These are phyloP conservation scores for Limnephilus lunatus DNA, from an alignment of 2,888 invertebrate genomes.

Conservation along the genomic window DNA sequence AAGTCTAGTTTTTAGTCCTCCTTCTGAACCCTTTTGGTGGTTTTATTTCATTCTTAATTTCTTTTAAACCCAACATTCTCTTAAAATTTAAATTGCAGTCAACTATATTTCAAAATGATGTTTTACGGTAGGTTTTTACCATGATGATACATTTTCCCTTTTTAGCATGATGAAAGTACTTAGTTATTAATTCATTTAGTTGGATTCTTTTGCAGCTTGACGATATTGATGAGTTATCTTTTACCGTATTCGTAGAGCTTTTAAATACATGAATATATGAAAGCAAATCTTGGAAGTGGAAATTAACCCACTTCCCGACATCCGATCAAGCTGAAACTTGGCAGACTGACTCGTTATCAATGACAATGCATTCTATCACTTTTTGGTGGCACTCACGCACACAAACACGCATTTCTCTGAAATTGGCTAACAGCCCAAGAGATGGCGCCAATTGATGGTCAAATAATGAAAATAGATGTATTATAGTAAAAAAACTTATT, in stretches of 20 bases:
- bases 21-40: background rate
- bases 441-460: no score
- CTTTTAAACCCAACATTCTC: background rate
- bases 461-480: no score
- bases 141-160: background rate
- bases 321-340: no score
- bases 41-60: background rate
- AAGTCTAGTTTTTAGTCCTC: constrained; percentile 11
- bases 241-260: background rate
- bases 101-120: background rate
- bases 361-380: no score
- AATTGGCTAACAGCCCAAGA: no score
- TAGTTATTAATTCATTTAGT: background rate
- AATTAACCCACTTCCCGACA: no score
- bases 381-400: no score
- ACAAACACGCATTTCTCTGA: no score
- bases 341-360: no score
- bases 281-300: no score
- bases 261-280: no score
- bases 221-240: background rate
- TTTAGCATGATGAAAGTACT: background rate
- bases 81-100: background rate
- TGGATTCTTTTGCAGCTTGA: background rate
- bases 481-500: no score
- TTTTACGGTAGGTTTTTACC: background rate